These are phyloP conservation scores for Xyrauchen texanus DNA, from an alignment of 2,113 vertebrate genomes.

Conservation along the genomic window DNA sequence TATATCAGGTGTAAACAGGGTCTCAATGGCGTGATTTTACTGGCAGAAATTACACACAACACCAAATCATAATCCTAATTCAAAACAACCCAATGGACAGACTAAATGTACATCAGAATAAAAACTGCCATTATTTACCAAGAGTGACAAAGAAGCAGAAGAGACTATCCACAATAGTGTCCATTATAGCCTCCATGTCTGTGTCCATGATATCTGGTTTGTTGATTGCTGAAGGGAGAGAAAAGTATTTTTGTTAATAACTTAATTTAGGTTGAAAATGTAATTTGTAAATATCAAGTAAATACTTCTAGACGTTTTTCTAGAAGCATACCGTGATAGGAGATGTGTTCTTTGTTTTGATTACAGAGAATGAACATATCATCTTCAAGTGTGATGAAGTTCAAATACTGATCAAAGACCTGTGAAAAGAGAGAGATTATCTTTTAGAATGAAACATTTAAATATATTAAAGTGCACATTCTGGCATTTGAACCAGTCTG, in stretches of 20 bases:
- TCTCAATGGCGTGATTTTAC: too few relatives aligned
- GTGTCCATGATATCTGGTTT: conserved; percentile 93
- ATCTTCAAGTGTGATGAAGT: conserved; percentile 98
- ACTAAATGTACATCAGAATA: conserved; percentile 3
- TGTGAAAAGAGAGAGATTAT: conserved; percentile 62
- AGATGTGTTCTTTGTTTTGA: conserved; percentile 95
- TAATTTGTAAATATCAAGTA: too few relatives aligned
- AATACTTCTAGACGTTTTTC: background rate
- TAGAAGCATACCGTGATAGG: conserved; percentile 86
- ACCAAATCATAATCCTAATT: too few relatives aligned
- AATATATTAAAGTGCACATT: too few relatives aligned
- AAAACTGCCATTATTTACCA: conserved; percentile 76
- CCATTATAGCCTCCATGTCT: conserved; percentile 97
- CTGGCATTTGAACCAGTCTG: too few relatives aligned
- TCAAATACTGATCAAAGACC: conserved; percentile 98
- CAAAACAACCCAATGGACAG: background rate
- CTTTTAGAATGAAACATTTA: too few relatives aligned
- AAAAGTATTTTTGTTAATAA: background rate
- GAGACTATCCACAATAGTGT: conserved; percentile 96
- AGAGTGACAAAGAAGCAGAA: conserved; percentile 99
- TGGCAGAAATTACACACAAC: too few relatives aligned
- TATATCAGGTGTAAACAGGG: too few relatives aligned
- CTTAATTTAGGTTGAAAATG: background rate
- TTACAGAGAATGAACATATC: conserved; percentile 97
- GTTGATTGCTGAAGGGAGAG: conserved; percentile 82